Evolutionary conservation across 1,140 invertebrate species (phyloP).

Genomic region (Drosophila hydei): DNA sequence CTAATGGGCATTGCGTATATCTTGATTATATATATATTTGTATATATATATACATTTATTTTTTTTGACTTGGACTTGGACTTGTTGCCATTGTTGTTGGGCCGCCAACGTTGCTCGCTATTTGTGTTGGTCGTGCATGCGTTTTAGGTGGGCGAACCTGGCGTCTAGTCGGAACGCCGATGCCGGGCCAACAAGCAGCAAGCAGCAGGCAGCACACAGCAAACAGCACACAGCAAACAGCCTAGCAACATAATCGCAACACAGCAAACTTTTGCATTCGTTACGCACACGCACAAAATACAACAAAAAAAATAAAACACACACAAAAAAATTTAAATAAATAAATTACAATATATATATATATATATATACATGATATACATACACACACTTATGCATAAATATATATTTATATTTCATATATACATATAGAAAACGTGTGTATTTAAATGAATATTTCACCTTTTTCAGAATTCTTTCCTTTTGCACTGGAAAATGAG

Average conservation of each 20-base stretch:
- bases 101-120: constrained; percentile 58
- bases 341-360: constrained; percentile 19
- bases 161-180: constrained; percentile 20
- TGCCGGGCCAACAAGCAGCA: constrained; percentile 31
- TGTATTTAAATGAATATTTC: constrained; percentile 33
- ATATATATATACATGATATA: constrained; percentile 1
- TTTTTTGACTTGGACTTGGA: constrained; percentile 69
- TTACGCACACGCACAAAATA: constrained; percentile 62
- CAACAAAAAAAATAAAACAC: constrained; percentile 24
- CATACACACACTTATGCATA: constrained; percentile 8
- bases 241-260: constrained; percentile 34
- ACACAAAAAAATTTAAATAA: constrained; percentile 31
- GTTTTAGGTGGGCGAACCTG: constrained; percentile 69
- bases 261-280: constrained; percentile 35
- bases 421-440: background rate
- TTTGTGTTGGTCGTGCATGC: constrained; percentile 34
- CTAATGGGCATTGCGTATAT: constrained; percentile 30
- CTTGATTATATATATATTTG: constrained; percentile 16
- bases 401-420: constrained; percentile 4
- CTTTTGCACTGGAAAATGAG: constrained; percentile 23
- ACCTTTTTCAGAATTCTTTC: constrained; percentile 45
- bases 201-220: constrained; percentile 22
- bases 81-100: constrained; percentile 57
- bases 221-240: constrained; percentile 19
- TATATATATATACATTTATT: constrained; percentile 30